phyloP scores from a whole-genome alignment of 2,113 vertebrate species.

The Uria lomvia region DNA sequence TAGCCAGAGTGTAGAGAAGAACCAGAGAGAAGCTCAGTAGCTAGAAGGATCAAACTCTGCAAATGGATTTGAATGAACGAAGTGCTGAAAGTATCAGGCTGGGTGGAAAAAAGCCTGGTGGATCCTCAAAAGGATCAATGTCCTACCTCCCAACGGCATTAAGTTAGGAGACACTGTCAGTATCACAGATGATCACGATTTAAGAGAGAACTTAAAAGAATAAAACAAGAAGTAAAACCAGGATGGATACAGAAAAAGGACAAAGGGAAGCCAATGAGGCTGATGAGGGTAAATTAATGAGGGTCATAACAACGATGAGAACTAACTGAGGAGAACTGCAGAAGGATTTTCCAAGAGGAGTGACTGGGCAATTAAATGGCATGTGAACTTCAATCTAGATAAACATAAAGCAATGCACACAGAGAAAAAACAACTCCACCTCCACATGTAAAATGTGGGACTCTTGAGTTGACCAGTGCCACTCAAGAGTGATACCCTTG shows the following conservation, averaged over 20 bases:
- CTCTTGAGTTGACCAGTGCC: neutral
- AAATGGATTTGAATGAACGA: neutral
- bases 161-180: neutral
- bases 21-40: neutral
- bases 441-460: neutral
- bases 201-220: neutral
- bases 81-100: neutral
- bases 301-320: neutral
- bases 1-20: neutral
- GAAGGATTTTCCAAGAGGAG: neutral
- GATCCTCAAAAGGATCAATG: neutral
- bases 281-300: neutral
- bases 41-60: neutral
- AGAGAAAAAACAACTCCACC: neutral
- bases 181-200: neutral
- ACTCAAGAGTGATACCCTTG: neutral
- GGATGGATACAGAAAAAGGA: neutral
- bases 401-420: neutral
- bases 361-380: neutral
- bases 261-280: neutral
- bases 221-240: neutral
- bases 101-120: neutral
- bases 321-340: neutral
- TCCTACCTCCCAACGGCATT: neutral
- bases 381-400: neutral